These are phyloP conservation scores for Spialia ferax DNA, from an alignment of 2,888 invertebrate species.

Conservation along the genomic window DNA sequence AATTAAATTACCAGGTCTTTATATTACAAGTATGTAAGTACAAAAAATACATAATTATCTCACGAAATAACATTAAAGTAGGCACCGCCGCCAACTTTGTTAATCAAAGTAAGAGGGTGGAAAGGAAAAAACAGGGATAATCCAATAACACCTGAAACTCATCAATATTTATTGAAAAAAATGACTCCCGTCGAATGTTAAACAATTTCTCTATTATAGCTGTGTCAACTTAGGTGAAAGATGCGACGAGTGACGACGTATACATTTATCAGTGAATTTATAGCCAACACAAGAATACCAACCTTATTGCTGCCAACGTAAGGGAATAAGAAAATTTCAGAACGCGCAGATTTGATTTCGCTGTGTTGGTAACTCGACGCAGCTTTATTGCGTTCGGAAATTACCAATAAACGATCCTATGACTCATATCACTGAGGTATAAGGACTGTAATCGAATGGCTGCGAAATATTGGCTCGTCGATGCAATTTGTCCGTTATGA, in stretches of 20 bases:
- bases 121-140: conserved; percentile 52
- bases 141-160: conserved; percentile 57
- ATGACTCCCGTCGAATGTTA: conserved; percentile 60
- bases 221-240: conserved; percentile 58
- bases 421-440: conserved; percentile 32
- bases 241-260: conserved; percentile 41
- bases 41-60: conserved; percentile 45
- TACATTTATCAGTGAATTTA: conserved; percentile 35
- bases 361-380: conserved; percentile 30
- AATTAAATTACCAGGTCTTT: conserved; percentile 21
- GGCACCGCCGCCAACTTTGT: conserved; percentile 62
- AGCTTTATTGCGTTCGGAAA: conserved; percentile 19
- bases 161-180: conserved; percentile 73
- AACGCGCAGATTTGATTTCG: conserved; percentile 27
- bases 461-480: conserved; percentile 31
- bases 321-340: conserved; percentile 48
- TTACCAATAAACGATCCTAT: neutral
- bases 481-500: conserved; percentile 60
- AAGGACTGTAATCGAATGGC: conserved; percentile 42
- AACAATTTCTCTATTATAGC: conserved; percentile 64
- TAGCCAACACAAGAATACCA: conserved; percentile 42
- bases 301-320: conserved; percentile 41
- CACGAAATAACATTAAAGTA: conserved; percentile 44
- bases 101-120: conserved; percentile 69
- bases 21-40: conserved; percentile 18